Percentiles rank a stretch among this genome's conserved stretches.
Conservation (phyloP, 1,140 invertebrate genomes). For the Psilanteris sp. region DNA sequence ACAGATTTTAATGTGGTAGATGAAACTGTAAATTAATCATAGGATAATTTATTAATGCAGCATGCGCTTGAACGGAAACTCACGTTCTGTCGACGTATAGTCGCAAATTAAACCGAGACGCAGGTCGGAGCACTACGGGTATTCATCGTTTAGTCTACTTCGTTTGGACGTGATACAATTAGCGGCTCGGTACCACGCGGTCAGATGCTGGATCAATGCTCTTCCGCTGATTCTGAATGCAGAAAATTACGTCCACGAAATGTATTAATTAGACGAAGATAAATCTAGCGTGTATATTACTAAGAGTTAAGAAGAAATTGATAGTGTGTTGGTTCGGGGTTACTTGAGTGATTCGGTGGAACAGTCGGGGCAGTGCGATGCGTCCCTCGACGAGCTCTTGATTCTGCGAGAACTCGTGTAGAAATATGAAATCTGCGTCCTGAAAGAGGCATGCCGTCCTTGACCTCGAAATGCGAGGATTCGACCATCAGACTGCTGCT, state of each 20-base stretch:
- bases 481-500: conserved; percentile 70
- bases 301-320: neutral
- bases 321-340: no score
- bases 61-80: conserved; percentile 24
- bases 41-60: conserved; percentile 17
- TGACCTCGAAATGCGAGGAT: conserved; percentile 78
- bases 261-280: conserved; percentile 4
- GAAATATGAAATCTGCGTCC: conserved; percentile 62
- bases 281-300: conserved; percentile 19
- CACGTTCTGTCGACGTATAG: conserved; percentile 41
- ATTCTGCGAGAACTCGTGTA: conserved; percentile 24
- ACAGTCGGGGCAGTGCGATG: conserved; percentile 19
- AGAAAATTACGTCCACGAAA: conserved; percentile 32
- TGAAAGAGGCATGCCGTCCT: conserved; percentile 76
- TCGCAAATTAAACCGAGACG: conserved; percentile 64
- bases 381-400: conserved; percentile 19
- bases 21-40: conserved; percentile 38
- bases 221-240: conserved; percentile 20
- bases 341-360: neutral
- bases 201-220: conserved; percentile 42
- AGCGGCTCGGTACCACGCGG: conserved; percentile 41
- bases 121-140: conserved; percentile 79
- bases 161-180: conserved; percentile 40
- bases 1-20: neutral
- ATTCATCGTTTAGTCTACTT: conserved; percentile 75